These are phyloP conservation scores for Orchestes rusci DNA, from an alignment of 2,888 invertebrate species.

Conservation along the genomic window DNA sequence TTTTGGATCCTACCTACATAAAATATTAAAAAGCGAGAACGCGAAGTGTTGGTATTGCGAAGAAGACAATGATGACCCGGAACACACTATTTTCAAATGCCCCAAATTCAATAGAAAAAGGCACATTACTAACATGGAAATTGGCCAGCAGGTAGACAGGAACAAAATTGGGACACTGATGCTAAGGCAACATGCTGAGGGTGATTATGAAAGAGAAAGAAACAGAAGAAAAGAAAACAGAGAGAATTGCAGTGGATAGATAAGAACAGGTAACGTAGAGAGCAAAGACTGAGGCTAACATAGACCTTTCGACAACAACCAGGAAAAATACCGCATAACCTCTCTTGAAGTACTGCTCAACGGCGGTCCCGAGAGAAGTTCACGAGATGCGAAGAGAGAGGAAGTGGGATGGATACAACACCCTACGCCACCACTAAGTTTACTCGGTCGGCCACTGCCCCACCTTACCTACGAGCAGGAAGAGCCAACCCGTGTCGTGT, in stretches of 20 bases:
- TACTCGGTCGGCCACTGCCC: too few species aligned
- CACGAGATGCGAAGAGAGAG: too few species aligned
- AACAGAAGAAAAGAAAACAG: background rate
- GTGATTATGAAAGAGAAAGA: background rate
- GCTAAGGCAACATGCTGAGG: background rate
- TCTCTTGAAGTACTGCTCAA: too few species aligned
- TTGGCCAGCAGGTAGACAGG: background rate
- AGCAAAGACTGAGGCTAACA: too few species aligned
- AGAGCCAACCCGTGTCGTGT: too few species aligned
- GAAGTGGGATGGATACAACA: too few species aligned
- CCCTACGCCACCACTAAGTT: too few species aligned
- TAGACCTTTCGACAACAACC: too few species aligned
- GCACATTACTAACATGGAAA: background rate
- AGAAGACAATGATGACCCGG: background rate
- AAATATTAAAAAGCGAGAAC: background rate
- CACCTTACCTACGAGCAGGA: too few species aligned
- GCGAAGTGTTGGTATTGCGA: background rate
- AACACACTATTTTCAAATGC: background rate
- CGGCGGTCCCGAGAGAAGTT: too few species aligned
- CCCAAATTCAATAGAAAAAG: background rate
- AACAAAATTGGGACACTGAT: background rate
- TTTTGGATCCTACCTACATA: background rate
- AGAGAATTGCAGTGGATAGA: background rate
- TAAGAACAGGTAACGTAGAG: too few species aligned
- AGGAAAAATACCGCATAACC: too few species aligned